Evolutionary conservation across 1,140 invertebrate genomes (phyloP).

Genomic region (Drosophila mauritiana): DNA sequence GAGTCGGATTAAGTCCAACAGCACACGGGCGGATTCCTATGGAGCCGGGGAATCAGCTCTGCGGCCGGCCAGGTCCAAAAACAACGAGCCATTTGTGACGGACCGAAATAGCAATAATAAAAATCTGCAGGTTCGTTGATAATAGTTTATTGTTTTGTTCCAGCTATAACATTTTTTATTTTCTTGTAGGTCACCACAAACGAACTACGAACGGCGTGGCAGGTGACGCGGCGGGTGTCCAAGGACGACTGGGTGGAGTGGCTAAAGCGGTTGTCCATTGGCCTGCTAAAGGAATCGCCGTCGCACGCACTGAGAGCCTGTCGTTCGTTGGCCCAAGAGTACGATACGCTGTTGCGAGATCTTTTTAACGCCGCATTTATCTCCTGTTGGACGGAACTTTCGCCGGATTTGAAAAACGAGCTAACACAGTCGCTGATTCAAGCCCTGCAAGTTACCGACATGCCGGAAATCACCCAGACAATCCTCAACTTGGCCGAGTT

Average conservation of each 20-base stretch:
- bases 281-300: constrained; percentile 97
- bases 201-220: constrained; percentile 95
- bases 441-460: constrained; percentile 95
- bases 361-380: constrained; percentile 99
- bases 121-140: constrained; percentile 87
- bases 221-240: constrained; percentile 94
- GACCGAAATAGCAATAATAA: constrained; percentile 87
- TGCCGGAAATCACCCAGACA: constrained; percentile 98
- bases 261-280: constrained; percentile 95
- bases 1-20: constrained; percentile 89
- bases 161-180: background rate
- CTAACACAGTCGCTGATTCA: constrained; percentile 94
- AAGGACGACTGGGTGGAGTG: constrained; percentile 99
- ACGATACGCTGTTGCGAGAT: constrained; percentile 96
- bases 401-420: constrained; percentile 92
- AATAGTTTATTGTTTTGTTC: background rate
- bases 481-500: constrained; percentile 99
- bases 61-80: constrained; percentile 86
- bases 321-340: constrained; percentile 95
- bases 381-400: constrained; percentile 98
- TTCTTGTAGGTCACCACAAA: constrained; percentile 88
- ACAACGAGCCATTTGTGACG: constrained; percentile 85
- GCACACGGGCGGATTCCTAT: constrained; percentile 85
- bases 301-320: constrained; percentile 96
- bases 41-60: constrained; percentile 88